Evolutionary conservation across 2,113 vertebrate species (phyloP).

Genomic region (Copsychus sechellarum): DNA sequence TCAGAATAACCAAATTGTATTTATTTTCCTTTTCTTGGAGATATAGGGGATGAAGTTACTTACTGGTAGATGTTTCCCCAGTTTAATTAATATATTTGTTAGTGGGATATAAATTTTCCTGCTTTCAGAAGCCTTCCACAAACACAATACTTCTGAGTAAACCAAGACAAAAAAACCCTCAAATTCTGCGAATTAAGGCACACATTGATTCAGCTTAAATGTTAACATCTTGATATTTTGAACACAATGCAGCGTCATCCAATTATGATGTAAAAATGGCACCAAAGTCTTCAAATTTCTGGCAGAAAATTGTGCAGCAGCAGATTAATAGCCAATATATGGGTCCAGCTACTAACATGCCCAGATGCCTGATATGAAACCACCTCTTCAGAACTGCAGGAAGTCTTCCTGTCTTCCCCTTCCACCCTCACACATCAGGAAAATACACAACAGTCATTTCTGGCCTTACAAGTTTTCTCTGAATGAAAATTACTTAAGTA

Average conservation of each 20-base stretch:
- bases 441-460: background rate
- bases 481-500: background rate
- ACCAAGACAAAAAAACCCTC: background rate
- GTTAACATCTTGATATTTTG: background rate
- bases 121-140: background rate
- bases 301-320: background rate
- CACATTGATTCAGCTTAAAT: background rate
- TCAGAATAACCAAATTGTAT: background rate
- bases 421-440: background rate
- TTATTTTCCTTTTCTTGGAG: background rate
- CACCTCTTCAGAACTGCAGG: background rate
- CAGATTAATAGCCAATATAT: background rate
- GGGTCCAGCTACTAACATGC: background rate
- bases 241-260: background rate
- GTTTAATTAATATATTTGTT: rapidly evolving
- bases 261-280: background rate
- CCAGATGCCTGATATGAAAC: background rate
- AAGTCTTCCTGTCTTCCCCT: background rate
- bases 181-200: background rate
- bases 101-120: background rate
- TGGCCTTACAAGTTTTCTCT: background rate
- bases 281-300: background rate
- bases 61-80: background rate
- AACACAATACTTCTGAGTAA: background rate
- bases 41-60: background rate